phyloP scores from a whole-genome alignment of 2,113 vertebrate genomes.

The Cettia cetti region DNA sequence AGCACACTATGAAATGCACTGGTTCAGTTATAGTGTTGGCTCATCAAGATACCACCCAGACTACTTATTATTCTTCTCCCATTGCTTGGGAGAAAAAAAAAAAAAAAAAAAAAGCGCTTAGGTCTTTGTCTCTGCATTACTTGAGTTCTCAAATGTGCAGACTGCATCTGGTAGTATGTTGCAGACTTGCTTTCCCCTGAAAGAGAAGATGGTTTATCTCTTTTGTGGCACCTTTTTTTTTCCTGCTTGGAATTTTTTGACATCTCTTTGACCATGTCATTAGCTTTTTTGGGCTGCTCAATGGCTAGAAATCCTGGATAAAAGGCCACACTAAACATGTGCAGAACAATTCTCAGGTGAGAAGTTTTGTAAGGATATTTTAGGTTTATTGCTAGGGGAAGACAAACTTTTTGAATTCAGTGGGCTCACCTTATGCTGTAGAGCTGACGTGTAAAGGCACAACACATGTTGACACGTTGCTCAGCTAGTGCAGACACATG shows the following conservation, averaged over 20 bases:
- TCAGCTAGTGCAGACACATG: not conserved
- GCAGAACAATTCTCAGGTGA: not conserved
- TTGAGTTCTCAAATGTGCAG: fast-evolving
- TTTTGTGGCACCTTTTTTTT: not conserved
- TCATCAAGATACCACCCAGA: not conserved
- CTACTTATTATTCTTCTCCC: not conserved
- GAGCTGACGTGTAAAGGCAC: not conserved
- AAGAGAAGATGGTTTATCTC: not conserved
- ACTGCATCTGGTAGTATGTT: not conserved
- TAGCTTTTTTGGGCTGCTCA: not conserved
- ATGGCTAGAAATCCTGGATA: not conserved
- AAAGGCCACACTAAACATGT: not conserved
- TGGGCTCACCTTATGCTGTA: not conserved
- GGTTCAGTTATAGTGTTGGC: not conserved
- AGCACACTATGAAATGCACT: not conserved
- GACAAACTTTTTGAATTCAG: not conserved
- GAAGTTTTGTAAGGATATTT: not conserved
- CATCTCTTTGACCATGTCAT: not conserved
- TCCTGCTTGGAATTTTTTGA: not conserved
- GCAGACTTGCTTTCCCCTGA: not conserved
- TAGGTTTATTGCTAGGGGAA: not conserved
- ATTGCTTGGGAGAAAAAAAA: not conserved
- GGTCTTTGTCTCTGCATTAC: not conserved
- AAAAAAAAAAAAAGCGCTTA: not conserved
- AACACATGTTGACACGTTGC: not conserved